These are phyloP conservation scores for Neolamprologus brichardi DNA, from an alignment of 2,113 vertebrate genomes.

Conservation along the genomic window DNA sequence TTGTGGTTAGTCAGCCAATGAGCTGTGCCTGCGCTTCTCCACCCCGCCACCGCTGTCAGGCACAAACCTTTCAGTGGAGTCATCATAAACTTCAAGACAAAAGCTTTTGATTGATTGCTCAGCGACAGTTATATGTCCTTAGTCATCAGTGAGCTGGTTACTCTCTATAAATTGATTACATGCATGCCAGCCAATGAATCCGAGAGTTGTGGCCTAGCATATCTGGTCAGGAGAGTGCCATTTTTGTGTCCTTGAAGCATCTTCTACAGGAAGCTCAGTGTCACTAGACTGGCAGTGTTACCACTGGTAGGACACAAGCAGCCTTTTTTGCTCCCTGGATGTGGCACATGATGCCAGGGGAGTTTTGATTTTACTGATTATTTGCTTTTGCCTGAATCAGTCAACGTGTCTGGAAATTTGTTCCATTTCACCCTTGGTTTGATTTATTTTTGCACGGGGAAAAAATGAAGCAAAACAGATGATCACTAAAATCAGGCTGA, in stretches of 20 bases:
- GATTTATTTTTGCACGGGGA: not conserved
- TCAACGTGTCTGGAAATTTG: not conserved
- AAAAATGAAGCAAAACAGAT: not conserved
- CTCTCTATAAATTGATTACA: constrained; percentile 19
- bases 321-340: not conserved
- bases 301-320: not conserved
- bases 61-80: not conserved
- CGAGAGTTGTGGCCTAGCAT: not conserved
- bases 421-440: not conserved
- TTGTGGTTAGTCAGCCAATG: constrained; percentile 37
- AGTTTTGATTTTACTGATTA: not conserved
- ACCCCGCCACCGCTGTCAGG: not conserved
- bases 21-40: not conserved
- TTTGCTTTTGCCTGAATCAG: not conserved
- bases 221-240: not conserved
- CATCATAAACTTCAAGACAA: constrained; percentile 9
- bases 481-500: not conserved
- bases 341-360: not conserved
- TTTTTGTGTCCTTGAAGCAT: not conserved
- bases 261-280: not conserved
- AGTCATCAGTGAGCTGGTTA: constrained; percentile 32
- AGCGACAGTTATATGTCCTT: constrained; percentile 45
- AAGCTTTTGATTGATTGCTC: constrained; percentile 51
- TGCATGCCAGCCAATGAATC: constrained; percentile 12
- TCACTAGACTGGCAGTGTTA: not conserved